Percentiles rank a stretch among this genome's conserved stretches.
Evolutionary conservation across 1,140 invertebrate genomes (phyloP).

Genomic region (Hermatobates lingyangjiaoensis): DNA sequence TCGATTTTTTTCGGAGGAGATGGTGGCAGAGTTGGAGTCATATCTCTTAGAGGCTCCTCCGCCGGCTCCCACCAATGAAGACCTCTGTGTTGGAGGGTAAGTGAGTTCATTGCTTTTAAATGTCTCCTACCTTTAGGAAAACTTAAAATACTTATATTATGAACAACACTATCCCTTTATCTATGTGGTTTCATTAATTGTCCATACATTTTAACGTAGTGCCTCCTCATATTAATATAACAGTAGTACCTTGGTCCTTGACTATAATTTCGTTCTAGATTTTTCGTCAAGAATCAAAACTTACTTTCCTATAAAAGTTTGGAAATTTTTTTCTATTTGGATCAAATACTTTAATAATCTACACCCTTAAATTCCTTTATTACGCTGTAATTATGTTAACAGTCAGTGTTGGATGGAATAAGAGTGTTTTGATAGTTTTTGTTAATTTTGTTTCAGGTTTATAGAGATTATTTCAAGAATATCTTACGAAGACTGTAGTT

Average conservation of each 20-base stretch:
- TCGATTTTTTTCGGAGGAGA: not conserved
- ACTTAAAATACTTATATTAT: not conserved
- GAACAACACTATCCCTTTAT: not conserved
- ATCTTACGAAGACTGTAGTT: not conserved
- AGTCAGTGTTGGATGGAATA: too few species aligned
- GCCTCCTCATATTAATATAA: too few species aligned
- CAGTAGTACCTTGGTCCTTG: too few species aligned
- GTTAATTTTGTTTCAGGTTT: not conserved
- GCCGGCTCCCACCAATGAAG: not conserved
- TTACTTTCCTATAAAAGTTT: too few species aligned
- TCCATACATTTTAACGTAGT: too few species aligned
- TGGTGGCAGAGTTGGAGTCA: conserved; percentile 3
- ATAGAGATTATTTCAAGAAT: not conserved
- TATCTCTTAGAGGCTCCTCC: not conserved
- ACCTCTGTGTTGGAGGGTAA: not conserved
- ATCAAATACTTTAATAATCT: too few species aligned
- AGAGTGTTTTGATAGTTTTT: not conserved
- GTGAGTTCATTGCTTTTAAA: not conserved
- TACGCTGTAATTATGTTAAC: too few species aligned
- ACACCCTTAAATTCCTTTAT: too few species aligned
- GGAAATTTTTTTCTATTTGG: too few species aligned
- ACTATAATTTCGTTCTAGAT: too few species aligned
- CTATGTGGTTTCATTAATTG: not conserved
- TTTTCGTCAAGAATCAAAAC: too few species aligned
- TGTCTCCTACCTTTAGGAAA: not conserved